A percentile compares a stretch with the other conserved stretches of the same genome.
These are phyloP conservation scores for Chionodraco myersi DNA, from an alignment of 2,113 vertebrate species.

Conservation along the genomic window DNA sequence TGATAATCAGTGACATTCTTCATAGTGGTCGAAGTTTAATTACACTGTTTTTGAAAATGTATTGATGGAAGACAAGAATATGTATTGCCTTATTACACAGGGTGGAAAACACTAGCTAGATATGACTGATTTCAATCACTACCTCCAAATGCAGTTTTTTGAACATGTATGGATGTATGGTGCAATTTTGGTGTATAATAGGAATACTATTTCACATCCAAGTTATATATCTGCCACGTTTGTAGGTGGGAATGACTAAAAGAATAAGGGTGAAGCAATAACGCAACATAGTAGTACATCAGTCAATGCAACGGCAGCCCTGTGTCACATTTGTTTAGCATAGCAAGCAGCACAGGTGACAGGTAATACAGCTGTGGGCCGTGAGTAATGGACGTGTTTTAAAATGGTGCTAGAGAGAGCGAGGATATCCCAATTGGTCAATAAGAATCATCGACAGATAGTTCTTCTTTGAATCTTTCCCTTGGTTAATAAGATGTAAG, in stretches of 20 bases:
- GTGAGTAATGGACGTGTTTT: background rate
- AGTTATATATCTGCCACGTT: slow-evolving; percentile 38
- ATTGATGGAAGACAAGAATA: slow-evolving; percentile 31
- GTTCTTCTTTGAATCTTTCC: background rate
- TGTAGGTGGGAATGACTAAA: slow-evolving; percentile 14
- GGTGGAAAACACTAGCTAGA: slow-evolving; percentile 2
- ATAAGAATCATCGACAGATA: background rate
- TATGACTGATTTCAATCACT: slow-evolving; percentile 33
- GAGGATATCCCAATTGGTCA: slow-evolving; percentile 8
- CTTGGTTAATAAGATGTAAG: background rate
- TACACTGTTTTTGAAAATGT: slow-evolving; percentile 8
- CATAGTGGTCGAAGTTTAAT: slow-evolving; percentile 14
- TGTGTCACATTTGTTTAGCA: slow-evolving; percentile 19
- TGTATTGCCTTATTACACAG: slow-evolving; percentile 19
- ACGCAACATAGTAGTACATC: slow-evolving; percentile 23
- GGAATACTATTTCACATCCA: slow-evolving; percentile 40
- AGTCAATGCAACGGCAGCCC: slow-evolving; percentile 11
- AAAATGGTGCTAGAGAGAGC: background rate
- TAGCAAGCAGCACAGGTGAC: slow-evolving; percentile 25
- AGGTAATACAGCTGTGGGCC: slow-evolving; percentile 4
- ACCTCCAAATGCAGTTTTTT: slow-evolving; percentile 16
- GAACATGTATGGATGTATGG: slow-evolving; percentile 33
- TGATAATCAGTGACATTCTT: slow-evolving; percentile 33
- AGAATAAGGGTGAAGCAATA: slow-evolving; percentile 38
- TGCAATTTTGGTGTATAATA: slow-evolving; percentile 41